Evolutionary conservation across 2,113 vertebrate genomes (phyloP).

Genomic region (Leptobrachium ailaonicum): DNA sequence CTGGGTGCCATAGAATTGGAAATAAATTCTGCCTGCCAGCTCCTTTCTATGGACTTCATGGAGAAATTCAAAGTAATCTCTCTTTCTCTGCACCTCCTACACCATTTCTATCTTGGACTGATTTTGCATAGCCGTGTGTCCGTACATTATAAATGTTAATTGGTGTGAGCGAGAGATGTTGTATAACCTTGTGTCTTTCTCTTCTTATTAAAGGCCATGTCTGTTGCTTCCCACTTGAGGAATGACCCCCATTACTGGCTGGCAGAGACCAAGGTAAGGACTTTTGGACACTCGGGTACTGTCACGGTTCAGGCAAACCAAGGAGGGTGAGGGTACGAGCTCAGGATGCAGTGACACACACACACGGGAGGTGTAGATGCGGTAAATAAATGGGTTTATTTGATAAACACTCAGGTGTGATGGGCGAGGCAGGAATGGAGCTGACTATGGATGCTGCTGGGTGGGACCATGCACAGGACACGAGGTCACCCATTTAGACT

Average conservation of each 20-base stretch:
- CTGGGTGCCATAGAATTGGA: constrained; percentile 79
- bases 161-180: not conserved
- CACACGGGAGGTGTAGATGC: too few species aligned
- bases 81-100: not conserved
- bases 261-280: constrained; percentile 89
- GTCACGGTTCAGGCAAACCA: too few species aligned
- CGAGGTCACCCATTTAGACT: too few species aligned
- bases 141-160: not conserved
- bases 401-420: too few species aligned
- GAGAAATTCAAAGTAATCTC: constrained; percentile 85
- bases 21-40: constrained; percentile 80
- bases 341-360: too few species aligned
- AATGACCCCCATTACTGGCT: constrained; percentile 88
- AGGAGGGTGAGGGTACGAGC: too few species aligned
- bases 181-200: not conserved
- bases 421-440: too few species aligned
- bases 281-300: not conserved
- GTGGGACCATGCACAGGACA: too few species aligned
- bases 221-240: constrained; percentile 71
- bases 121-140: not conserved
- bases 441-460: too few species aligned
- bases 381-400: too few species aligned
- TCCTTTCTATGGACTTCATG: constrained; percentile 73
- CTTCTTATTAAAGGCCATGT: constrained; percentile 70
- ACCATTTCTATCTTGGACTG: not conserved